A percentile compares a stretch with the other conserved stretches of the same genome.
These are phyloP conservation scores for Nesoenas mayeri DNA, from an alignment of 2,113 vertebrate species.

Conservation along the genomic window DNA sequence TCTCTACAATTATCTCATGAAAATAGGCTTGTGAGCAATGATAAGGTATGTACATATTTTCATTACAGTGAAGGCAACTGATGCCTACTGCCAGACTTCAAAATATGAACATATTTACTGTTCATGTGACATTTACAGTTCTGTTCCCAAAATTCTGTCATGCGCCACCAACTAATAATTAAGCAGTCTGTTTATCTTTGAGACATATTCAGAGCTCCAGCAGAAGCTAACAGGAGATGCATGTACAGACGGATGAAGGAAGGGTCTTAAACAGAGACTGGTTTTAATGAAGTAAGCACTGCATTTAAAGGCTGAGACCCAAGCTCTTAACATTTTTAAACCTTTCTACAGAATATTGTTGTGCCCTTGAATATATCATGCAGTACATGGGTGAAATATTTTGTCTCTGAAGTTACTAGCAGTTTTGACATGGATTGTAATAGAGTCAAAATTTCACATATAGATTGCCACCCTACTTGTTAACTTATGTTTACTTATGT, in stretches of 20 bases:
- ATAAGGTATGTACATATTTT: not conserved
- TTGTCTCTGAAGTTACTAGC: not conserved
- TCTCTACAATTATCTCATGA: not conserved
- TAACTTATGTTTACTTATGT: not conserved
- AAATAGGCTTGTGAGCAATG: not conserved
- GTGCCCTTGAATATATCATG: not conserved
- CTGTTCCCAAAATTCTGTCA: conserved; percentile 33
- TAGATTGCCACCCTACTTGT: not conserved
- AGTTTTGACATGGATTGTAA: not conserved
- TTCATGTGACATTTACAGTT: not conserved
- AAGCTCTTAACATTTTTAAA: not conserved
- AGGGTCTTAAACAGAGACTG: not conserved
- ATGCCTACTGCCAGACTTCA: not conserved
- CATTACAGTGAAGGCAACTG: not conserved
- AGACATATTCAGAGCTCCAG: not conserved
- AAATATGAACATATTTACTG: conserved; percentile 5
- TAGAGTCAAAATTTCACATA: not conserved
- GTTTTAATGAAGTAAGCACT: not conserved
- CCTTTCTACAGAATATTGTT: not conserved
- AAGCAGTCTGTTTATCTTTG: conserved; percentile 42
- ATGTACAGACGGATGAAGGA: not conserved
- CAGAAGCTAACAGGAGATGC: not conserved
- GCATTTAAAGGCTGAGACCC: not conserved
- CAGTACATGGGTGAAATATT: not conserved
- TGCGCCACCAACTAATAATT: conserved; percentile 45